Base-by-base conservation (phyloP, 1,140 invertebrate species). In the Cotesia typhae region DNA sequence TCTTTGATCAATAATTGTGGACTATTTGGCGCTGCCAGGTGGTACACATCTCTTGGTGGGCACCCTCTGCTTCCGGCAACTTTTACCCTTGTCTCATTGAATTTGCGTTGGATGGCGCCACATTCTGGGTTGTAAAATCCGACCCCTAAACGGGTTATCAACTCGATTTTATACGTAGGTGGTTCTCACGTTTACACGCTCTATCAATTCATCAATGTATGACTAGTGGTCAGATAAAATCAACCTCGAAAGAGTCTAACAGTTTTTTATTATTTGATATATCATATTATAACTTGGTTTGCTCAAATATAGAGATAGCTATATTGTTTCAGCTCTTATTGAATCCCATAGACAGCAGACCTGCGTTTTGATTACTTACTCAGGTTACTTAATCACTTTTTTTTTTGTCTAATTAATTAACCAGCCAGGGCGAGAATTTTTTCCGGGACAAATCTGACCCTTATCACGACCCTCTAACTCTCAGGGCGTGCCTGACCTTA, bases 1-100 rank as follows among this genome's bases (percentile, higher is more conserved):
- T 80, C 78, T 79, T 76, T 79, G 82, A 83, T 85, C 84, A 86
- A 85, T 86, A 82, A 79, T 77, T 74, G 69, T 71, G 65, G 70
- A 72, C 38, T 69, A 67, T 61, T 36, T 14, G 10, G 53, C 60
- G 70, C 79, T 68, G 74, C 79, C 80, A 85, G 84, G 78, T 84
- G 83, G 84, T 71, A 71, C 83, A 81, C 69, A 67, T 77, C 69
- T 76, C 41, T 47, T 47, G 78, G 71, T 72, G 71, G 67, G 41
- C 70, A 38, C 53, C 69, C 67, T 74, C 70, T 74, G 37, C 64
- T 60, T 57, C 69, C 71, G 72, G 14, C 37, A 57, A 59, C 10
- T 53, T 20, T 51, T 35, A 37, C 71, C 28, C 4, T 47, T n/a
- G 51, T 64, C 67, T 14, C 53, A 64, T 57, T 60, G 38, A 68